Conservation (phyloP, 2,113 vertebrate genomes). For the Pelusios castaneus region DNA sequence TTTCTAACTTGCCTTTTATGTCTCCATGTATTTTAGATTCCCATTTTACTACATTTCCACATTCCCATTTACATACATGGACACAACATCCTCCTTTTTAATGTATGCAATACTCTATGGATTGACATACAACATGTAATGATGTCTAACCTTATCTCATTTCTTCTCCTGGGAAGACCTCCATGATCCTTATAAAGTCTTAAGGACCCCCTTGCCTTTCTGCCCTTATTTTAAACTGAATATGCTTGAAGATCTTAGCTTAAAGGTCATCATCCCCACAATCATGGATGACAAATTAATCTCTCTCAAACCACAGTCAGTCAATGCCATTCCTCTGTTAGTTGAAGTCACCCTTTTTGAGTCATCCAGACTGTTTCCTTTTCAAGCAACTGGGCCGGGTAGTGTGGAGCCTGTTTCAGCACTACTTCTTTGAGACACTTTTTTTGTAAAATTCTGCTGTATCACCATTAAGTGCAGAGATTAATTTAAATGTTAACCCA, state of each 20-base stretch:
- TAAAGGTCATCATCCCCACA: background rate
- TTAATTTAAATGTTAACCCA: background rate
- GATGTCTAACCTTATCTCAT: background rate
- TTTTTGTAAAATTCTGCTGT: background rate
- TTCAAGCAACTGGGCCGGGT: background rate
- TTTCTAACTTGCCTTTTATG: background rate
- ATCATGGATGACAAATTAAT: background rate
- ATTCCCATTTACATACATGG: accelerated
- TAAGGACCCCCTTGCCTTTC: background rate
- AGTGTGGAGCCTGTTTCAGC: background rate
- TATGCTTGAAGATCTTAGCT: background rate
- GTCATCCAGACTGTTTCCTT: background rate
- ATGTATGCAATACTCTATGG: accelerated
- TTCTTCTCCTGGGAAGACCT: background rate
- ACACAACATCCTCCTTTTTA: background rate
- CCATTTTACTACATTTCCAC: background rate
- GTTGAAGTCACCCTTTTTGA: background rate
- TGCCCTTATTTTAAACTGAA: background rate
- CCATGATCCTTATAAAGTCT: background rate
- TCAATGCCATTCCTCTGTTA: background rate
- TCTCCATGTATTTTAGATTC: background rate
- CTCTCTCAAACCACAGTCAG: background rate
- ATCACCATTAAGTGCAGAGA: background rate
- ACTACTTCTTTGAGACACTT: background rate
- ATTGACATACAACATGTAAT: background rate